These are phyloP conservation scores for Epizoanthus scotinus DNA, from an alignment of 92 coral and sea anemone species.

Conservation along the genomic window DNA sequence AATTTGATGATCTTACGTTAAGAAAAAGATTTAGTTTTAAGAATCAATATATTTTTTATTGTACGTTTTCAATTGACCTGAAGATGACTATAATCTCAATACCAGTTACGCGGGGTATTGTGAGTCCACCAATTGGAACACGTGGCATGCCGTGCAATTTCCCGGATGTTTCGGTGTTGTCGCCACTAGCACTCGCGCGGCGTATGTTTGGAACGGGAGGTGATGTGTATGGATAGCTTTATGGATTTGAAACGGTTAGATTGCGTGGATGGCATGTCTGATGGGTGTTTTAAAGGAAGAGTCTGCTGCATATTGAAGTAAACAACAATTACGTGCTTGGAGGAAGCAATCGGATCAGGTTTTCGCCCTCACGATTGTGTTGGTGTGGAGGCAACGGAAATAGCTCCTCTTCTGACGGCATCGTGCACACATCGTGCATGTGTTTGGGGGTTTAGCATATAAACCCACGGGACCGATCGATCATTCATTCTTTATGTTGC, in stretches of 20 bases:
- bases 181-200: constrained; percentile 51
- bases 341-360: not conserved
- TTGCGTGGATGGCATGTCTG: constrained; percentile 36
- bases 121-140: constrained; percentile 85
- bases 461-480: constrained; percentile 43
- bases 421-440: constrained; percentile 37
- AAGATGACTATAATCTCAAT: constrained; percentile 44
- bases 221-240: constrained; percentile 38
- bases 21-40: not conserved
- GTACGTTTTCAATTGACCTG: not conserved
- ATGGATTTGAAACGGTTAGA: constrained; percentile 35
- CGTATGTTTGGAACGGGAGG: constrained; percentile 41
- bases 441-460: constrained; percentile 39
- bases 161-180: constrained; percentile 81
- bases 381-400: constrained; percentile 41
- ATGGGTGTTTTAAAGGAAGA: constrained; percentile 26
- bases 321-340: constrained; percentile 21
- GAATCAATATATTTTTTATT: not conserved
- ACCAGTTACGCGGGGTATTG: constrained; percentile 24
- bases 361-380: constrained; percentile 32
- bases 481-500: constrained; percentile 31
- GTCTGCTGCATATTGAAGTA: not conserved
- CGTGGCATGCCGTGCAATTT: constrained; percentile 69
- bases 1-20: no score
- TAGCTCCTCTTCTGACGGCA: constrained; percentile 31